A percentile compares a stretch with the other conserved stretches of the same genome.
These are phyloP conservation scores for Crocodylus rhombifer DNA, from an alignment of 2,797 vertebrate species.

Conservation along the genomic window DNA sequence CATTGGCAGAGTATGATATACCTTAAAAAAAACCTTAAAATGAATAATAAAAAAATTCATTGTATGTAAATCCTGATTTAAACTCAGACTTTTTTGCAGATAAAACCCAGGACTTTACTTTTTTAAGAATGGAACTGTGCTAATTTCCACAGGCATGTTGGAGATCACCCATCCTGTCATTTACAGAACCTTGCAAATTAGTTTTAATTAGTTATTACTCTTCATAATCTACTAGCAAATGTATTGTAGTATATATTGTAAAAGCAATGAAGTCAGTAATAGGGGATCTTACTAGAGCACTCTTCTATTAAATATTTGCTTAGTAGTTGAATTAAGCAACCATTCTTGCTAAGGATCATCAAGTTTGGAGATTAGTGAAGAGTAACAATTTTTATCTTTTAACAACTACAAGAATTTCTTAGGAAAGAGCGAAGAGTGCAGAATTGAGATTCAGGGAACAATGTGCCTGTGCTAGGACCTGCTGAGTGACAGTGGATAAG, in stretches of 20 bases:
- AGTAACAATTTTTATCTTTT: neutral
- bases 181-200: neutral
- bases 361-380: neutral
- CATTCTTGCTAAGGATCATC: neutral
- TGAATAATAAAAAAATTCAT: neutral
- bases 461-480: too few species aligned
- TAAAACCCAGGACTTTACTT: fast-evolving
- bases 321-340: neutral
- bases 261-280: neutral
- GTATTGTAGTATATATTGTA: neutral
- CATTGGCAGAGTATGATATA: neutral
- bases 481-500: neutral
- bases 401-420: neutral
- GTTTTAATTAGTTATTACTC: neutral
- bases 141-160: neutral
- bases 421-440: neutral
- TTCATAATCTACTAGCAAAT: neutral
- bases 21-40: neutral
- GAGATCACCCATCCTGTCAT: neutral
- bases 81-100: neutral
- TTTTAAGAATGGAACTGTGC: neutral
- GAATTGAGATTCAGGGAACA: too few species aligned
- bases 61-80: neutral
- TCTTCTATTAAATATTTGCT: neutral
- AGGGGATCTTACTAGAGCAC: neutral